Evolutionary conservation across 2,797 vertebrate genomes (phyloP).

Genomic region (Oreochromis mossambicus): DNA sequence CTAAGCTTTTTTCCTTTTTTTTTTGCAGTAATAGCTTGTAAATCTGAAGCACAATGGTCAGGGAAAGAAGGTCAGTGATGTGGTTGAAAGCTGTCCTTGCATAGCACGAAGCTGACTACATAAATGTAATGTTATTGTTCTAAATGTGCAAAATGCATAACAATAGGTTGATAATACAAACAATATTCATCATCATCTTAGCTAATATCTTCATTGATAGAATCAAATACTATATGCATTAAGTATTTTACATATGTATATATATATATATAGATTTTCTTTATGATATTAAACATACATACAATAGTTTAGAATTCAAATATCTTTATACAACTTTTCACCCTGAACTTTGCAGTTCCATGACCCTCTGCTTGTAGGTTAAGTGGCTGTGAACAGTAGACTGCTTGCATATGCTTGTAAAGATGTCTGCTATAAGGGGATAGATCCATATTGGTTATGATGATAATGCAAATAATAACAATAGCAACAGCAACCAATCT

Average conservation of each 20-base stretch:
- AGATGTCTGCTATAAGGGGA: slow-evolving; percentile 31
- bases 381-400: slow-evolving; percentile 54
- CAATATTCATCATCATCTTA: slow-evolving; percentile 76
- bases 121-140: slow-evolving; percentile 86
- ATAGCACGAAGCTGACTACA: slow-evolving; percentile 97
- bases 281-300: slow-evolving; percentile 84
- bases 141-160: slow-evolving; percentile 97
- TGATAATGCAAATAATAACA: slow-evolving; percentile 54
- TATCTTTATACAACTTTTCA: slow-evolving; percentile 73
- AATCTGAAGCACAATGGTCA: slow-evolving; percentile 64
- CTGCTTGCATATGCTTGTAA: slow-evolving; percentile 43
- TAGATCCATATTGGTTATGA: slow-evolving; percentile 22
- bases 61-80: slow-evolving; percentile 71
- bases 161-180: slow-evolving; percentile 86
- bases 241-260: slow-evolving; percentile 84
- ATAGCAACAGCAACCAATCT: slow-evolving; percentile 49
- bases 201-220: slow-evolving; percentile 83
- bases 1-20: slow-evolving; percentile 67
- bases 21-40: slow-evolving; percentile 78
- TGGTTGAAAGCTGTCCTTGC: slow-evolving; percentile 91
- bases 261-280: slow-evolving; percentile 83
- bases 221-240: slow-evolving; percentile 78
- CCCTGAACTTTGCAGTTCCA: slow-evolving; percentile 60
- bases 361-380: slow-evolving; percentile 52
- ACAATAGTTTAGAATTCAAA: slow-evolving; percentile 72